phyloP scores from a whole-genome alignment of 2,888 invertebrate genomes.

The Anthophora plumipes region DNA sequence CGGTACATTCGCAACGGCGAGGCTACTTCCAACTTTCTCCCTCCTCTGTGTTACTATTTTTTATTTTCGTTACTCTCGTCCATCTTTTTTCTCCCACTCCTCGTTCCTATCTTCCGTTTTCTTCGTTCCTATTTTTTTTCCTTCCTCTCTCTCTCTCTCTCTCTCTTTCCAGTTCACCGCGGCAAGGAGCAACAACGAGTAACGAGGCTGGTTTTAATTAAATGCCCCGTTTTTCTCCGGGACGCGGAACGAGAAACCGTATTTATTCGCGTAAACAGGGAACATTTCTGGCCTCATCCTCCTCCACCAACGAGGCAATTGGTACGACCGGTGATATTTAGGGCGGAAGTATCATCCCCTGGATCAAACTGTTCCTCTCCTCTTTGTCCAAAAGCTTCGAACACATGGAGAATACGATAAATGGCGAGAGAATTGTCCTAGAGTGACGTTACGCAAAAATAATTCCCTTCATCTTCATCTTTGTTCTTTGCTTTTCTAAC shows the following conservation, averaged over 20 bases:
- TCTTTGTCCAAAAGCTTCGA: not conserved
- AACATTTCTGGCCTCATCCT: not conserved
- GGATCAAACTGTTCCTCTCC: slow-evolving; percentile 2
- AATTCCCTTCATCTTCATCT: not conserved
- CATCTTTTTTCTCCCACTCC: not conserved
- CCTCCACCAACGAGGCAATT: slow-evolving; percentile 1
- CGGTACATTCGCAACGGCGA: slow-evolving; percentile 34
- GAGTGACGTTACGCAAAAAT: not conserved
- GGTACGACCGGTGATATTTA: slow-evolving; percentile 19
- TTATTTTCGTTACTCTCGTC: not conserved
- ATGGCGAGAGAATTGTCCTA: not conserved
- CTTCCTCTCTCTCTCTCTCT: no score
- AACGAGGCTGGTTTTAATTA: slow-evolving; percentile 51
- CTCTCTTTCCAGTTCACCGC: not conserved
- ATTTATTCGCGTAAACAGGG: slow-evolving; percentile 6
- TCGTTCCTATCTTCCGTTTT: not conserved
- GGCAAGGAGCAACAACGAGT: slow-evolving; percentile 34
- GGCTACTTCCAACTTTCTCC: slow-evolving; percentile 14
- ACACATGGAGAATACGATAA: slow-evolving; percentile 15
- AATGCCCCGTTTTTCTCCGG: slow-evolving; percentile 6
- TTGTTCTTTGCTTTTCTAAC: not conserved
- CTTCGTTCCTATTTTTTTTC: not conserved
- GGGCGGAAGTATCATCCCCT: slow-evolving; percentile 30
- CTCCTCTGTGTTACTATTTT: no score
- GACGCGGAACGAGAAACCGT: not conserved